Evolutionary conservation across 1,140 invertebrate species (phyloP).

Genomic region (Stenopsyche tienmushanensis): DNA sequence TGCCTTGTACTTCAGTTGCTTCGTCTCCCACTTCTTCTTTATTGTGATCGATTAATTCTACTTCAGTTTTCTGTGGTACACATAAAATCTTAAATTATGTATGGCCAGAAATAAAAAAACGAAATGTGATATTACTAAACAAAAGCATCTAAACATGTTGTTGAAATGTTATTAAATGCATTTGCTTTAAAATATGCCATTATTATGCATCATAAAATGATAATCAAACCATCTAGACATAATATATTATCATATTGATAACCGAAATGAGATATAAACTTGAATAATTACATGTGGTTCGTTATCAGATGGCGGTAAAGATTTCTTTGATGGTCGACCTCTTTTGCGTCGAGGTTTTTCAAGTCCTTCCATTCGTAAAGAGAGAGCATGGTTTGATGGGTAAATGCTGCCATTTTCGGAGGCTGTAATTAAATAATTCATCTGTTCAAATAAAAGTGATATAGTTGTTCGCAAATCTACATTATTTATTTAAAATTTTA

Average conservation of each 20-base stretch:
- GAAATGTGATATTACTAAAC: too few species aligned
- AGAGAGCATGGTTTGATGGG: conserved; percentile 47
- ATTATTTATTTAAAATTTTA: background rate
- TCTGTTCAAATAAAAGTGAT: background rate
- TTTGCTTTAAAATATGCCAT: too few species aligned
- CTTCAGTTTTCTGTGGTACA: background rate
- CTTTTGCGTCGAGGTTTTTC: conserved; percentile 67
- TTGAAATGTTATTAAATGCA: too few species aligned
- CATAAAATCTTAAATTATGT: background rate
- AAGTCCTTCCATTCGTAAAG: conserved; percentile 60
- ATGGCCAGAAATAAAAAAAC: too few species aligned
- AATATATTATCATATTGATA: too few species aligned
- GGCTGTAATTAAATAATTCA: conserved; percentile 35
- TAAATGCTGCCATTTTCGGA: conserved; percentile 39
- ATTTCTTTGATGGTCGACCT: conserved; percentile 68
- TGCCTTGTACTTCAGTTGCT: conserved; percentile 31
- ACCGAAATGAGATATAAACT: too few species aligned
- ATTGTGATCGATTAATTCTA: conserved; percentile 7
- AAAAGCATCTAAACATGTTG: too few species aligned
- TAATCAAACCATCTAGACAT: too few species aligned
- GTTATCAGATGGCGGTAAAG: too few species aligned
- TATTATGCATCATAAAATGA: too few species aligned
- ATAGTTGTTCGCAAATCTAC: background rate
- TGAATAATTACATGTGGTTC: too few species aligned
- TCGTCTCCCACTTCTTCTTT: conserved; percentile 8